Percentiles rank a stretch among this genome's conserved stretches.
These are phyloP conservation scores for Hypanus sabinus DNA, from an alignment of 2,113 vertebrate species.

Conservation along the genomic window DNA sequence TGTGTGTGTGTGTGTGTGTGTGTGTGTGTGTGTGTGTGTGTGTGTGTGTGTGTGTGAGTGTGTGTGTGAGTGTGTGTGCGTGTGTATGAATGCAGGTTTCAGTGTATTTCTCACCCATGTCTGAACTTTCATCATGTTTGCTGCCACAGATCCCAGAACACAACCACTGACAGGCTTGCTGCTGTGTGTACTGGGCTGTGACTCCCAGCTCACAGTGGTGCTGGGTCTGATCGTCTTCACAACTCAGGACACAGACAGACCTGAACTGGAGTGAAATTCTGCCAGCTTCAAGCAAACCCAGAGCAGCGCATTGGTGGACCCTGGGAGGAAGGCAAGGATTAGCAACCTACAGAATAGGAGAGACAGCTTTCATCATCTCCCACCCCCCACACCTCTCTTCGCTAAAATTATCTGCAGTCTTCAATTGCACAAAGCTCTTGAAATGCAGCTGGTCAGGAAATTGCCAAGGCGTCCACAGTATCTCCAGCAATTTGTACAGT, in stretches of 20 bases:
- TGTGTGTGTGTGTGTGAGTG: no score
- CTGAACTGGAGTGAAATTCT: constrained; percentile 60
- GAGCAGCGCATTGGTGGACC: constrained; percentile 54
- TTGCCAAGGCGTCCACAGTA: constrained; percentile 70
- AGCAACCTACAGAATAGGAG: constrained; percentile 65
- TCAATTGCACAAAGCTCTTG: constrained; percentile 49
- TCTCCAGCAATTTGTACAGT: constrained; percentile 66
- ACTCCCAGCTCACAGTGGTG: constrained; percentile 61
- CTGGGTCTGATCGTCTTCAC: constrained; percentile 58
- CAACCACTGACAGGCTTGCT: constrained; percentile 58
- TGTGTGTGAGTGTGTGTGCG: background rate
- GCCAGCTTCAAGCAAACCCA: constrained; percentile 55
- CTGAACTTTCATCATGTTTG: background rate
- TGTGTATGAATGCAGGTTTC: background rate
- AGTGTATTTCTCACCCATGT: background rate
- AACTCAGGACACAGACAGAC: constrained; percentile 57
- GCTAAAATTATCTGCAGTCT: constrained; percentile 63
- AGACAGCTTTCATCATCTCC: constrained; percentile 50
- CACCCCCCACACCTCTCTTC: background rate
- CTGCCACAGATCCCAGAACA: constrained; percentile 58
- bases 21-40: background rate
- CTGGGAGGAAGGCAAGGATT: constrained; percentile 57
- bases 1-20: no score
- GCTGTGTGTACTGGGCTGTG: constrained; percentile 66
- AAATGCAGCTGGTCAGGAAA: constrained; percentile 82